Evolutionary conservation across 2,797 vertebrate genomes (phyloP), one percentile per base, ranked within the genome.

Genomic region (Sus cebifrons): DNA sequence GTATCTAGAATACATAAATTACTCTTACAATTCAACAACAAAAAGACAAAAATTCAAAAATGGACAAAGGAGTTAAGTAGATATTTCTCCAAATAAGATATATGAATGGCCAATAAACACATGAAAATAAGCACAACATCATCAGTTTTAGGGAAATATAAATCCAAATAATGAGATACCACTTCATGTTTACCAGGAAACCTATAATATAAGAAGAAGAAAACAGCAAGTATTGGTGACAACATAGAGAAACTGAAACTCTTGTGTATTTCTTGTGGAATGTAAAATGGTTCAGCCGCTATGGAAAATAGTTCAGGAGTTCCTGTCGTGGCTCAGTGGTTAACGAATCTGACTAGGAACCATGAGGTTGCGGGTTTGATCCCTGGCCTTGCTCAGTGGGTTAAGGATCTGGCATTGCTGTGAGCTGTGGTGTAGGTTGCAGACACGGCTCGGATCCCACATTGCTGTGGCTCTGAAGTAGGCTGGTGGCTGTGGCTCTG

Each of bases 31-130:
- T 73, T 90, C 74, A 65, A 84, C 18, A 84, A 75, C 3, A 78
- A 74, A 87, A 64, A 78, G 18, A 21, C 17, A 96, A 71, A 83
- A 73, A 36, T 5, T 29, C 3, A 94, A 75, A 95, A 84, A 84
- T n/a, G 23, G 11, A 16, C 27, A 81, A 64, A 90, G 12, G 23
- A 27, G 1, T 79, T 49, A 54, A 54, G 68, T 29, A 74, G 17
- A n/a, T 23, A 44, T 32, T 54, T 77, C 20, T 92, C 44, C 4
- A 54, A 36, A 60, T 60, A 81, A 94, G 29, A 65, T 32, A 25
- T 6, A 79, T 1, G 60, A 70, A 78, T 70, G 23, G 14, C 8
- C 29, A 64, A 40, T 49, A 60, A 96, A 44, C 44, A 44, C 23
- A 74, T 40, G 44, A 86, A 65, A 90, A 17, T 23, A 68, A 84